These are phyloP conservation scores for Syrphus vitripennis DNA, from an alignment of 2,888 invertebrate genomes.

Conservation along the genomic window DNA sequence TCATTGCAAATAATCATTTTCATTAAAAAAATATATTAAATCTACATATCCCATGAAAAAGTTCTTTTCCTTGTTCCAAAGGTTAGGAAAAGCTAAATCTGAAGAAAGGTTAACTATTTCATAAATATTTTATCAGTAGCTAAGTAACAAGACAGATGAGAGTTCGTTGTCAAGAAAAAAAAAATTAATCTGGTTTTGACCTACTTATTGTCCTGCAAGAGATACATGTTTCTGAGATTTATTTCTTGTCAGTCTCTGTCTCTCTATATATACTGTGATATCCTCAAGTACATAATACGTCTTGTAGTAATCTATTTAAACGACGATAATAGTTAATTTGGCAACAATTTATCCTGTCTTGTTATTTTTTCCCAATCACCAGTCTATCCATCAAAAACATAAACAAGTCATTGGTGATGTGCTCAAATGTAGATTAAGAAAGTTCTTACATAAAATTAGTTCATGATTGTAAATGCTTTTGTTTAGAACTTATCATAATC, in stretches of 20 bases:
- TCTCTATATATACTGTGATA: too few species aligned
- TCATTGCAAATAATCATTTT: too few species aligned
- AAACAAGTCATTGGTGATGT: neutral
- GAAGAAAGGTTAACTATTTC: neutral
- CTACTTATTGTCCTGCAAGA: neutral
- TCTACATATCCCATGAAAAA: too few species aligned
- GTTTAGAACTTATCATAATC: neutral
- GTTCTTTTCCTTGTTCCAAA: neutral
- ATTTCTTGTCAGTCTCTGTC: neutral
- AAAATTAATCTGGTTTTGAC: neutral
- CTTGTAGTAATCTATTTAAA: neutral
- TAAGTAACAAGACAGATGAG: neutral
- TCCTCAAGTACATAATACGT: neutral
- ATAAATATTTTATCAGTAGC: neutral
- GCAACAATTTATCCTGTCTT: conserved; percentile 8
- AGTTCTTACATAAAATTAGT: neutral
- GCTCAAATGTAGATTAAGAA: neutral
- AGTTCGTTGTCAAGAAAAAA: neutral
- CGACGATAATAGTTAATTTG: neutral
- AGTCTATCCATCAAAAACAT: conserved; percentile 16
- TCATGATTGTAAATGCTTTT: neutral
- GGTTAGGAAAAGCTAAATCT: neutral
- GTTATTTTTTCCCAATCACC: neutral
- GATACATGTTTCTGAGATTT: neutral
- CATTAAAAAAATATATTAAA: too few species aligned